phyloP scores from a whole-genome alignment of 2,797 vertebrate genomes.

The Remorina albescens region DNA sequence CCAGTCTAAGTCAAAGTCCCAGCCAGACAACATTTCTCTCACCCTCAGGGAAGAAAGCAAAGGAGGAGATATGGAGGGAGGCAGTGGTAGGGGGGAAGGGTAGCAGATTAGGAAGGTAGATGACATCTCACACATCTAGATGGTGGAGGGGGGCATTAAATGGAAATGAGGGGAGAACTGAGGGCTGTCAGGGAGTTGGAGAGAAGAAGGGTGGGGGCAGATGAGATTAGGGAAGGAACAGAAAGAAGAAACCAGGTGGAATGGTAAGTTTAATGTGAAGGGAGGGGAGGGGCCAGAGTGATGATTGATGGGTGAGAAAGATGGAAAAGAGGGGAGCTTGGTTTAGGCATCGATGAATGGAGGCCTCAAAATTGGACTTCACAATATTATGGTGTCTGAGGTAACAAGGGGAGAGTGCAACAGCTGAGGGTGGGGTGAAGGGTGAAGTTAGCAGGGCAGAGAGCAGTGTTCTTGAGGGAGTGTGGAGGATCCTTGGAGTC shows the following conservation, averaged over 20 bases:
- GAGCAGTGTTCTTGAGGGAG: slow-evolving; percentile 84
- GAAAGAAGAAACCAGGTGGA: slow-evolving; percentile 37
- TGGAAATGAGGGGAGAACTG: slow-evolving; percentile 17
- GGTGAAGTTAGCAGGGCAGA: slow-evolving; percentile 72
- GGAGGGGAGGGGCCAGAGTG: neutral
- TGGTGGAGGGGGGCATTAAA: slow-evolving; percentile 17
- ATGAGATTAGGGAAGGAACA: slow-evolving; percentile 31
- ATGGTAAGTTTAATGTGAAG: slow-evolving; percentile 31
- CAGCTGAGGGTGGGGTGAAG: slow-evolving; percentile 47
- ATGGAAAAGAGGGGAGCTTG: neutral
- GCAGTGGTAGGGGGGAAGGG: slow-evolving; percentile 3
- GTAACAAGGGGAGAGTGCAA: slow-evolving; percentile 18
- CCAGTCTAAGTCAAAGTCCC: slow-evolving; percentile 44
- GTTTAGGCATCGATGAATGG: slow-evolving; percentile 7
- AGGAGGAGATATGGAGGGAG: slow-evolving; percentile 53
- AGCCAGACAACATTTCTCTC: slow-evolving; percentile 74
- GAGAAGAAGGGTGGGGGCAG: slow-evolving; percentile 20
- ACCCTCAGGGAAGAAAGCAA: slow-evolving; percentile 53
- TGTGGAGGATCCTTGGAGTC: slow-evolving; percentile 79
- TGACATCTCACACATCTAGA: slow-evolving; percentile 68
- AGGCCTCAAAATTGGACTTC: slow-evolving; percentile 38
- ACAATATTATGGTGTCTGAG: slow-evolving; percentile 10
- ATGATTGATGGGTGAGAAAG: slow-evolving; percentile 14
- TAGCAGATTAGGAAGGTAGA: slow-evolving; percentile 48
- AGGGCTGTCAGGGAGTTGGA: slow-evolving; percentile 22